phyloP scores from a whole-genome alignment of 2,797 vertebrate genomes.

The Scolopax rusticola region DNA sequence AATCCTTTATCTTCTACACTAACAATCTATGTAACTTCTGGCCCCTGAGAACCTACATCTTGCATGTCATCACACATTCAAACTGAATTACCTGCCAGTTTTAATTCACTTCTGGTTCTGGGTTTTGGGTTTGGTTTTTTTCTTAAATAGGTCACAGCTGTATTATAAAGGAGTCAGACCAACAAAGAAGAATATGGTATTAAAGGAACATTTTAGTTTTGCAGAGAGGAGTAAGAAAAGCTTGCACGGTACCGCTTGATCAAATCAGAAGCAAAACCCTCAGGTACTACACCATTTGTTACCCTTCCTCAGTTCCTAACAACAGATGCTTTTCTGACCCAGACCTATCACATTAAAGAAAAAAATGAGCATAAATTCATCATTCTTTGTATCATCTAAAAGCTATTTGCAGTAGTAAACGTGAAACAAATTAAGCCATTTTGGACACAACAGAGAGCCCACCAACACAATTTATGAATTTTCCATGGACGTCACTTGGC shows the following conservation, averaged over 20 bases:
- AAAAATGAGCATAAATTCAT: background rate
- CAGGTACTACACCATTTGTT: background rate
- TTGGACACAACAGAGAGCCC: background rate
- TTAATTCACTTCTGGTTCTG: background rate
- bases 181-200: background rate
- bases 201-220: background rate
- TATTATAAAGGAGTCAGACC: background rate
- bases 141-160: background rate
- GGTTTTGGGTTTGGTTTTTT: background rate
- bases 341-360: background rate
- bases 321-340: conserved; percentile 9
- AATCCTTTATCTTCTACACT: background rate
- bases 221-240: background rate
- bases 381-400: background rate
- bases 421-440: background rate
- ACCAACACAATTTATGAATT: background rate
- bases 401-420: background rate
- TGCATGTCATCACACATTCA: background rate
- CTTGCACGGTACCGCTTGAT: background rate
- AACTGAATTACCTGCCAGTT: background rate
- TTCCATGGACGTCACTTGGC: background rate
- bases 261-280: background rate
- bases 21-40: background rate
- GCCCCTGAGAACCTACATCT: background rate
- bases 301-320: background rate